Evolutionary conservation across 1,140 invertebrate species (phyloP).

Genomic region (Ectropis grisescens): DNA sequence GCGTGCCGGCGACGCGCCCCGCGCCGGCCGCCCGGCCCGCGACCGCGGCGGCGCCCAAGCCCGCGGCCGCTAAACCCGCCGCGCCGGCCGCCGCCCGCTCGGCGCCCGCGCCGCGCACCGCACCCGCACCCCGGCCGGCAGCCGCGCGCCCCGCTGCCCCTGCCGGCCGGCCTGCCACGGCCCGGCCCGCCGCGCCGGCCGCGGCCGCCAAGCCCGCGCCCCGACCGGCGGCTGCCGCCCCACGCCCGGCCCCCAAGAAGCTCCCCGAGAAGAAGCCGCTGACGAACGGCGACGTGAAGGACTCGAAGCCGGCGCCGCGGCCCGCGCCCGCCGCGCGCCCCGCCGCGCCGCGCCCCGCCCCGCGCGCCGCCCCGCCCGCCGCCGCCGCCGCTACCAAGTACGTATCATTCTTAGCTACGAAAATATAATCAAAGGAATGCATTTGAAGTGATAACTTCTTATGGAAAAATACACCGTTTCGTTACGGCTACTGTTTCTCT

Average conservation of each 20-base stretch:
- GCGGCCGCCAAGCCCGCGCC: slow-evolving; percentile 5
- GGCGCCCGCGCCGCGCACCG: neutral
- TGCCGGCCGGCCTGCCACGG: slow-evolving; percentile 4
- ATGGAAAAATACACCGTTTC: too few relatives aligned
- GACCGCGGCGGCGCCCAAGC: slow-evolving; percentile 4
- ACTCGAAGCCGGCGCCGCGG: slow-evolving; percentile 15
- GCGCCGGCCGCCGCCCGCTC: slow-evolving; percentile 1
- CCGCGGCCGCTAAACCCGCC: neutral
- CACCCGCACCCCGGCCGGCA: slow-evolving; percentile 8
- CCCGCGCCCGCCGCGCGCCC: slow-evolving; percentile 19
- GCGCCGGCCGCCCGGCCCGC: neutral
- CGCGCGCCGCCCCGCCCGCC: slow-evolving; percentile 21
- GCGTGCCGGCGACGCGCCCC: slow-evolving; percentile 11
- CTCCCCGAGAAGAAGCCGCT: slow-evolving; percentile 57
- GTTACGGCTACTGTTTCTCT: too few relatives aligned
- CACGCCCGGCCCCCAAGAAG: slow-evolving; percentile 37
- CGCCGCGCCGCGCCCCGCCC: slow-evolving; percentile 16
- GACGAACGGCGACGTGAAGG: slow-evolving; percentile 67
- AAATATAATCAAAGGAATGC: slow-evolving; percentile 12
- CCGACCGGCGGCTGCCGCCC: slow-evolving; percentile 6
- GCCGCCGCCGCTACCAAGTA: slow-evolving; percentile 12
- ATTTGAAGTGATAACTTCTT: too few relatives aligned
- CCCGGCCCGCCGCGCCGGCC: slow-evolving; percentile 5
- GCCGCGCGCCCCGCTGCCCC: slow-evolving; percentile 4
- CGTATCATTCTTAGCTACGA: slow-evolving; percentile 5